A percentile compares a stretch with the other conserved stretches of the same genome.
Conservation (phyloP, 2,888 invertebrate species). For the Ommatoiulus sabulosus region DNA sequence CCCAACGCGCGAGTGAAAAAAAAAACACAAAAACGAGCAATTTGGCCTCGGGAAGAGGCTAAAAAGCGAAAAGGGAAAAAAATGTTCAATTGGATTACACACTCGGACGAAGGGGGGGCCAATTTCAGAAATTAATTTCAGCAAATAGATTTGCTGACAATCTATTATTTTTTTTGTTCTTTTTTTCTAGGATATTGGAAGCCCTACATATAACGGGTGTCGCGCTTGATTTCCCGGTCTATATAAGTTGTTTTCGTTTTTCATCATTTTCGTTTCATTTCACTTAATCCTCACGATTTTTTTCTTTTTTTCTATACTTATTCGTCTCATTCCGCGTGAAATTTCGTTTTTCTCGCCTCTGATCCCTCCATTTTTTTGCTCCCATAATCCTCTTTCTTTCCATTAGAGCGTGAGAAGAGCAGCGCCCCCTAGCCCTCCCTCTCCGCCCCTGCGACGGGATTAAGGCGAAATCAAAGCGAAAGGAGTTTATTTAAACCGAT, state of each 20-base stretch:
- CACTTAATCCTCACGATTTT: not conserved
- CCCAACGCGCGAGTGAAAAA: too few relatives aligned
- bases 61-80: too few relatives aligned
- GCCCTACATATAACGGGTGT: too few relatives aligned
- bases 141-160: too few relatives aligned
- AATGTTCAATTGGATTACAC: too few relatives aligned
- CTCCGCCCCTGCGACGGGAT: not conserved
- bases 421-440: not conserved
- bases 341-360: constrained; percentile 1
- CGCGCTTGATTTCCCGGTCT: not conserved
- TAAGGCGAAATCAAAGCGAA: not conserved
- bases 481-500: not conserved
- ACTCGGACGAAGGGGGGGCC: too few relatives aligned
- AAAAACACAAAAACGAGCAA: too few relatives aligned
- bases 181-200: too few relatives aligned
- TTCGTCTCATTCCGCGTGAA: not conserved
- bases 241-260: not conserved
- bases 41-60: too few relatives aligned
- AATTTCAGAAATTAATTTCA: too few relatives aligned
- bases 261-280: constrained; percentile 11
- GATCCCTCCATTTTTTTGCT: not conserved
- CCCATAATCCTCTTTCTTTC: not conserved
- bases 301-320: not conserved
- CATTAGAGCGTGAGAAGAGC: not conserved
- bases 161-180: too few relatives aligned